Evolutionary conservation across 2,888 invertebrate genomes (phyloP), one percentile per base, ranked within the genome.

Genomic region (Drosophila sordidapex): DNA sequence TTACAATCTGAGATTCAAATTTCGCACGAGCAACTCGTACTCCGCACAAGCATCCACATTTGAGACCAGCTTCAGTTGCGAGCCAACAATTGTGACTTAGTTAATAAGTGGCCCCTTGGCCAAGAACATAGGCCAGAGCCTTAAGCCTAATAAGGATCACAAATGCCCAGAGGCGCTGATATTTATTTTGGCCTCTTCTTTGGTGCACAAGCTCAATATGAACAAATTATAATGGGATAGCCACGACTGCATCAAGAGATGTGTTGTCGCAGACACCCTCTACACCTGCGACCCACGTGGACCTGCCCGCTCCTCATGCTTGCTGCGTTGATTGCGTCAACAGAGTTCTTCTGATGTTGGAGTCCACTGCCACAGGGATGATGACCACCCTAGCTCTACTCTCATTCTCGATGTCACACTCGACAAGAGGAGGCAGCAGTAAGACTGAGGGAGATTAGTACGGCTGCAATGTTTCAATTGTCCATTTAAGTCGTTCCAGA

Each of bases 1-100:
- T 53, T 58, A 51, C 43, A 54, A 56, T 57, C 40, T 63, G 63
- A 31, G 60, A 76, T 63, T 68, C 63, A 67, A 76, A 68, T 52
- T 76, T 73, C 73, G 61, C 76, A 73, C 61, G 74, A 27, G 33
- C n/a, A 38, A 33, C 49, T 29, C n/a, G 53, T 21, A 21, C 43
- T 48, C 35, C 7, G 29, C 46, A 38, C 31, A 59, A n/a, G n/a
- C 46, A 51, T 46, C 27, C 38, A 38, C 38, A 38, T 21, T 46
- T 25, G 25, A 15, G 46, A 25, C 8, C 25, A 43, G 21, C 43
- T 43, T 21, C 43, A 43, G 43, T 43, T 43, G 40, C 21, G 25
- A 33, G 18, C 29, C 21, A 25, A 54, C 51, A 57, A 48, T 74
- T 49, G 53, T 54, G 71, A 68, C 67, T 72, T 62, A 62, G 65